phyloP scores from a whole-genome alignment of 2,888 invertebrate genomes.

The Antitype chi region DNA sequence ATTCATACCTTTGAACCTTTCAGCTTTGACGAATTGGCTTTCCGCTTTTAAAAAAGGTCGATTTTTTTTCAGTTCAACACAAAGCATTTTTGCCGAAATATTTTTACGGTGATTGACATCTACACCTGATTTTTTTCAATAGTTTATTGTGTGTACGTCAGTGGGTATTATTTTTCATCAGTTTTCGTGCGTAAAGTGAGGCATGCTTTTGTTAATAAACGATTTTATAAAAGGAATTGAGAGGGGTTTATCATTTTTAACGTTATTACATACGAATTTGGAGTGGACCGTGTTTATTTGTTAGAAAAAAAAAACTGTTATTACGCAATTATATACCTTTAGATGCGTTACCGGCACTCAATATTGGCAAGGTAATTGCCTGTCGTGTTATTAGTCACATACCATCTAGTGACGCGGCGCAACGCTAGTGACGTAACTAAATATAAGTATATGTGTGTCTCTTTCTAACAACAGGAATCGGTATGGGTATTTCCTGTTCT shows the following conservation, averaged over 20 bases:
- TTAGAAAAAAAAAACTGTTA: not conserved
- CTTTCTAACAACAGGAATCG: too few relatives aligned
- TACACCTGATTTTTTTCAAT: slow-evolving; percentile 56
- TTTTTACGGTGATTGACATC: slow-evolving; percentile 66
- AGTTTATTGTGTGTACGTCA: slow-evolving; percentile 46
- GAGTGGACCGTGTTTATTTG: not conserved
- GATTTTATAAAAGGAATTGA: not conserved
- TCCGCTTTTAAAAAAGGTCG: slow-evolving; percentile 44
- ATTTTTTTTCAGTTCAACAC: slow-evolving; percentile 46
- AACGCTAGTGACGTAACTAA: too few relatives aligned
- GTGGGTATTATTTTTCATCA: slow-evolving; percentile 43
- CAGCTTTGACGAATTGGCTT: slow-evolving; percentile 64
- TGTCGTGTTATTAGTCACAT: too few relatives aligned
- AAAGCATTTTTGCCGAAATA: slow-evolving; percentile 62
- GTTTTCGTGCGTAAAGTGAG: slow-evolving; percentile 4
- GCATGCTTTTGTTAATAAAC: not conserved
- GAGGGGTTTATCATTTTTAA: not conserved
- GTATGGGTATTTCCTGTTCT: too few relatives aligned
- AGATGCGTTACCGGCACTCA: too few relatives aligned
- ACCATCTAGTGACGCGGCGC: too few relatives aligned
- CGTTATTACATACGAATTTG: not conserved
- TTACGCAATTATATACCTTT: too few relatives aligned
- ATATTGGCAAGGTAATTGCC: too few relatives aligned
- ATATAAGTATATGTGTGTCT: too few relatives aligned
- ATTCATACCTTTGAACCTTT: slow-evolving; percentile 50